These are phyloP conservation scores for Alouatta palliata DNA, from an alignment of 2,113 vertebrate species.

Conservation along the genomic window DNA sequence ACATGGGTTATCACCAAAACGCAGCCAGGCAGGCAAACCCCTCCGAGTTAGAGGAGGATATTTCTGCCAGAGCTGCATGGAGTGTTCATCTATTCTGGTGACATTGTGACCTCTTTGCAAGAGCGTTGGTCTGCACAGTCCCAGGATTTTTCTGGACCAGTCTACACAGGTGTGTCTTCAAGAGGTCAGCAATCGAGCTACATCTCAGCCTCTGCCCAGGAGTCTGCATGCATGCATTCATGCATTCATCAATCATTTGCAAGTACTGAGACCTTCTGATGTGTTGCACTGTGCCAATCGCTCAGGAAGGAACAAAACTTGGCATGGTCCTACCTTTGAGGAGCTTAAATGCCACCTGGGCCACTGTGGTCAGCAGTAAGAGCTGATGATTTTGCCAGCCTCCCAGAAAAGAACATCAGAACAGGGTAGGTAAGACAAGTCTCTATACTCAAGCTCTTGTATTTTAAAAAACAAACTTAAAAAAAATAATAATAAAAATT, in stretches of 20 bases:
- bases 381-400: neutral
- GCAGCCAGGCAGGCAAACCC: neutral
- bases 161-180: neutral
- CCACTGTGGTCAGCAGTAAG: neutral
- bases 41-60: neutral
- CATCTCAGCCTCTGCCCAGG: neutral
- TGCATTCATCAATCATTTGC: neutral
- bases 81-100: neutral
- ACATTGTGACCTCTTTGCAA: neutral
- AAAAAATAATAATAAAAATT: neutral
- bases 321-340: neutral
- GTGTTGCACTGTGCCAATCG: neutral
- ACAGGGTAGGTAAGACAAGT: neutral
- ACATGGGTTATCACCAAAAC: neutral
- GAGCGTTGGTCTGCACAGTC: neutral
- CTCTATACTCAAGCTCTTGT: neutral
- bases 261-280: neutral
- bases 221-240: neutral
- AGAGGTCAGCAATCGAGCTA: neutral
- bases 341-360: neutral
- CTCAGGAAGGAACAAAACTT: neutral
- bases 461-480: neutral
- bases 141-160: neutral
- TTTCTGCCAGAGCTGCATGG: too few species aligned
- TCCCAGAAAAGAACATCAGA: neutral